These are phyloP conservation scores for Bombus huntii DNA, from an alignment of 1,140 invertebrate species.

Conservation along the genomic window DNA sequence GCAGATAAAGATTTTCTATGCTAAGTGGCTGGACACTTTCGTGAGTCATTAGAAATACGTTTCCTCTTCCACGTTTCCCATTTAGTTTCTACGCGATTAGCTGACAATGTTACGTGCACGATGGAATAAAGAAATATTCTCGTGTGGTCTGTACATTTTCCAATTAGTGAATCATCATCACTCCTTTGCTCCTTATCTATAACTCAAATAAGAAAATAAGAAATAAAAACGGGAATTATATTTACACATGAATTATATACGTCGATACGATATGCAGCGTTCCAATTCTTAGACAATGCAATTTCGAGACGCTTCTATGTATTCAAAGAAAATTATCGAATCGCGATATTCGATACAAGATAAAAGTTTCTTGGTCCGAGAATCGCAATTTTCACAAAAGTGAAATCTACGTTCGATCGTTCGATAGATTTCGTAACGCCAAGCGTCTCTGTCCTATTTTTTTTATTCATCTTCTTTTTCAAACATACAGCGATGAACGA, in stretches of 20 bases:
- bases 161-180: not conserved
- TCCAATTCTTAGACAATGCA: not conserved
- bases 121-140: not conserved
- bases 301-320: not conserved
- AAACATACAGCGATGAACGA: not conserved
- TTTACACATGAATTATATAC: not conserved
- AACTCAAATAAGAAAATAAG: not conserved
- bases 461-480: not conserved
- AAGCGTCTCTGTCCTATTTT: not conserved
- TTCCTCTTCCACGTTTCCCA: not conserved
- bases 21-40: too few species aligned
- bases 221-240: too few species aligned
- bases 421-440: not conserved
- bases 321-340: not conserved
- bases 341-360: not conserved
- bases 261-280: not conserved
- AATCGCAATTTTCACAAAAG: slow-evolving; percentile 5
- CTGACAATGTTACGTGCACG: not conserved
- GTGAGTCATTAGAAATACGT: not conserved
- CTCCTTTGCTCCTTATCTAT: not conserved
- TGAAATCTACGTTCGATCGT: slow-evolving; percentile 1
- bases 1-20: too few species aligned
- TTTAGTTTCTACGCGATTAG: not conserved
- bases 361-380: not conserved
- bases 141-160: not conserved